phyloP scores from a whole-genome alignment of 1,140 invertebrate species.

The Caenorhabditis remanei region DNA sequence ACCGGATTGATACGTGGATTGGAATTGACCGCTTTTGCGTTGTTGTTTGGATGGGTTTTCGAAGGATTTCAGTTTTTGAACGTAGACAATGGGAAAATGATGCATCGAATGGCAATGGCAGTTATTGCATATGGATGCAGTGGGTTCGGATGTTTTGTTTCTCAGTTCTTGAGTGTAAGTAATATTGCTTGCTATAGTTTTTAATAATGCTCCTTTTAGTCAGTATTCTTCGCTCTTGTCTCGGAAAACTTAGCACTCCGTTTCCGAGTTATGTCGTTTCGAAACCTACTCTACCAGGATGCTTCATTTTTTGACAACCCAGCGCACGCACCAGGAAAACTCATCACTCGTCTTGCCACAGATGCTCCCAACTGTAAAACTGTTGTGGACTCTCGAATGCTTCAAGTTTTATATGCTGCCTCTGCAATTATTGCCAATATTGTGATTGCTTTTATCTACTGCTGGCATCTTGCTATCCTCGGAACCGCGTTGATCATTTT shows the following conservation, averaged over 20 bases:
- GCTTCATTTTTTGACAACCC: constrained; percentile 80
- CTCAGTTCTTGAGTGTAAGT: constrained; percentile 62
- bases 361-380: constrained; percentile 80
- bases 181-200: too few species aligned
- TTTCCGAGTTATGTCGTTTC: constrained; percentile 78
- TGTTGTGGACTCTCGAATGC: constrained; percentile 80
- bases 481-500: constrained; percentile 79
- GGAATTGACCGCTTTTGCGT: constrained; percentile 60
- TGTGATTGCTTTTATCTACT: constrained; percentile 76
- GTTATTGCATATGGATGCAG: constrained; percentile 55
- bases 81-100: constrained; percentile 53
- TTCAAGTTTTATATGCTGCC: constrained; percentile 78
- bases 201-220: not conserved
- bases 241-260: constrained; percentile 79
- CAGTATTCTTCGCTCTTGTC: constrained; percentile 70
- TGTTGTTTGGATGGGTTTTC: constrained; percentile 63
- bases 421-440: constrained; percentile 78
- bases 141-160: constrained; percentile 57
- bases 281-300: constrained; percentile 79
- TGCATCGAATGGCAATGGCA: constrained; percentile 61
- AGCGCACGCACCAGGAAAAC: constrained; percentile 79
- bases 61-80: constrained; percentile 51
- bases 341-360: constrained; percentile 80
- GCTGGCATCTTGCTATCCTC: constrained; percentile 76
- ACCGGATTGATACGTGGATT: constrained; percentile 55